A percentile compares a stretch with the other conserved stretches of the same genome.
Evolutionary conservation across 2,888 invertebrate genomes (phyloP).

Genomic region (Meteorus cinctellus): DNA sequence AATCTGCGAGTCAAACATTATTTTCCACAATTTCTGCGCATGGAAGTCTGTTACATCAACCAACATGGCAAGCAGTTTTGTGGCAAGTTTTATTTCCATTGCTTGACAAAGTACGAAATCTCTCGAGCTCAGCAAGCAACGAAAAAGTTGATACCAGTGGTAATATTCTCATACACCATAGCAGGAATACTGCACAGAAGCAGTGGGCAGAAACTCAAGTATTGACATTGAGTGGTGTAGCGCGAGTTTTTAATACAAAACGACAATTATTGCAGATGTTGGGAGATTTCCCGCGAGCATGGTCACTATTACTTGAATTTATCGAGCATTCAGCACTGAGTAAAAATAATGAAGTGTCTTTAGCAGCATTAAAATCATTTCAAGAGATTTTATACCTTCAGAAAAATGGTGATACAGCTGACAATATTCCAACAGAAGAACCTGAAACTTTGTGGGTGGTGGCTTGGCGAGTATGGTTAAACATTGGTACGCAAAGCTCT

Average conservation of each 20-base stretch:
- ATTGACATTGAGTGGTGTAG: slow-evolving; percentile 91
- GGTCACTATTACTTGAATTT: slow-evolving; percentile 94
- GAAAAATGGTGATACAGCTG: slow-evolving; percentile 75
- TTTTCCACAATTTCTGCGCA: slow-evolving; percentile 98
- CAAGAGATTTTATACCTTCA: slow-evolving; percentile 91
- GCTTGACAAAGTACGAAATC: slow-evolving; percentile 90
- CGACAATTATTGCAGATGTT: slow-evolving; percentile 86
- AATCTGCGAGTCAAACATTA: slow-evolving; percentile 97
- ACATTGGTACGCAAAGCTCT: slow-evolving; percentile 88
- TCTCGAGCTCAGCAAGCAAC: slow-evolving; percentile 82
- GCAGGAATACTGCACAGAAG: slow-evolving; percentile 98
- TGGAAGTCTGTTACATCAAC: slow-evolving; percentile 88
- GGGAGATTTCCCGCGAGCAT: slow-evolving; percentile 94
- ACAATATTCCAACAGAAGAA: slow-evolving; percentile 71
- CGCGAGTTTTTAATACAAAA: slow-evolving; percentile 93
- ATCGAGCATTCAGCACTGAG: slow-evolving; percentile 94
- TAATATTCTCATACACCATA: slow-evolving; percentile 97
- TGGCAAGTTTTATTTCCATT: slow-evolving; percentile 97
- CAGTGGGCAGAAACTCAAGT: slow-evolving; percentile 99
- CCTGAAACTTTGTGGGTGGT: slow-evolving; percentile 82
- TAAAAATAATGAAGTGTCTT: slow-evolving; percentile 95
- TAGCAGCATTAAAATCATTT: slow-evolving; percentile 96
- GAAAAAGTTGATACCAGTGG: slow-evolving; percentile 92
- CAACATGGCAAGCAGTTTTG: slow-evolving; percentile 95
- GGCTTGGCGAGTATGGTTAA: slow-evolving; percentile 91